Percentiles rank a stretch among this genome's conserved stretches.
These are phyloP conservation scores for Tortricodes alternella DNA, from an alignment of 2,888 invertebrate genomes.

Conservation along the genomic window DNA sequence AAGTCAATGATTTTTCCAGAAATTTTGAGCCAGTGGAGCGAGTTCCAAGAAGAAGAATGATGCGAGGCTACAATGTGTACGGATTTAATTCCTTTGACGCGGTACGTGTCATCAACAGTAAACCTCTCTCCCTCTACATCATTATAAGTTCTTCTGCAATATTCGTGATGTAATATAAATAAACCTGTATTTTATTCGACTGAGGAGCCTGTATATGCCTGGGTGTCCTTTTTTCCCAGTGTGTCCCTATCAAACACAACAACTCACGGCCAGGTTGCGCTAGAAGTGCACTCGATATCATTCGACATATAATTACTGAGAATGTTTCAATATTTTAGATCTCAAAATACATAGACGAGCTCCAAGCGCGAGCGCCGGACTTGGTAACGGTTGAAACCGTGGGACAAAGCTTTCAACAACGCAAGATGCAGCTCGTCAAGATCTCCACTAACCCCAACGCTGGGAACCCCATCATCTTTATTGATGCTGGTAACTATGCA, in stretches of 20 bases:
- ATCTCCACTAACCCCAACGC: slow-evolving; percentile 75
- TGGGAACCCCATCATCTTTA: slow-evolving; percentile 82
- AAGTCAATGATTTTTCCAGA: slow-evolving; percentile 39
- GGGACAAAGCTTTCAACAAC: slow-evolving; percentile 81
- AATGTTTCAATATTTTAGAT: slow-evolving; percentile 49
- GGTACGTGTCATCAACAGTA: slow-evolving; percentile 47
- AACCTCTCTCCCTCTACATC: background rate
- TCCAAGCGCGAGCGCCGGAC: slow-evolving; percentile 42
- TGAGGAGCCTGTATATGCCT: no score
- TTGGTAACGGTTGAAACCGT: slow-evolving; percentile 72
- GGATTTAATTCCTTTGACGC: slow-evolving; percentile 55
- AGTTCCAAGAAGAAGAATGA: slow-evolving; percentile 51
- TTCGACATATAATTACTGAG: no score
- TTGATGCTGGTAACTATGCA: slow-evolving; percentile 77
- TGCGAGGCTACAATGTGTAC: slow-evolving; percentile 48
- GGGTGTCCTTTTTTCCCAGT: no score
- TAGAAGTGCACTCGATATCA: no score
- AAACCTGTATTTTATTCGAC: no score
- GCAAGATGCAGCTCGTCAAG: slow-evolving; percentile 78
- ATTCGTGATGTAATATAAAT: no score
- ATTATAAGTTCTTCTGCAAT: background rate
- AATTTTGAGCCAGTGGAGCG: slow-evolving; percentile 49
- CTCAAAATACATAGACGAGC: slow-evolving; percentile 46
- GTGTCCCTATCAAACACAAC: no score
- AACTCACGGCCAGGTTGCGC: background rate